These are phyloP conservation scores for Octodonta nipae DNA, from an alignment of 2,888 invertebrate genomes.

Conservation along the genomic window DNA sequence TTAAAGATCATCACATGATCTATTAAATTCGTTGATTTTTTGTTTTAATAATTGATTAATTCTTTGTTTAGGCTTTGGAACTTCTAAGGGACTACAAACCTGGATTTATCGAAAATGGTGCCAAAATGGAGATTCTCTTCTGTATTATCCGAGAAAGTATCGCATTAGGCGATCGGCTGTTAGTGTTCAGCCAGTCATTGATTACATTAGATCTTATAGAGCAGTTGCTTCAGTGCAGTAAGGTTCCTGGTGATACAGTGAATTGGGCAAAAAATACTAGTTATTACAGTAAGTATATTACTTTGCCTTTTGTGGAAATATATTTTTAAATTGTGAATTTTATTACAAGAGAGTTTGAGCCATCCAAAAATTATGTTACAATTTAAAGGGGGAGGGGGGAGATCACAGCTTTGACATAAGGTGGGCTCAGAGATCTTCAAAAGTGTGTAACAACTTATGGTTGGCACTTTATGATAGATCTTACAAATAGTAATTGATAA, in stretches of 20 bases:
- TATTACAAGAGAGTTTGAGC: no score
- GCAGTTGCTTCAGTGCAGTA: conserved; percentile 69
- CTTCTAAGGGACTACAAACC: conserved; percentile 73
- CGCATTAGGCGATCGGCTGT: conserved; percentile 71
- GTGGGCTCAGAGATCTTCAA: no score
- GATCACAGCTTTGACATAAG: no score
- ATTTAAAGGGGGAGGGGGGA: no score
- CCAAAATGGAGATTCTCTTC: conserved; percentile 89
- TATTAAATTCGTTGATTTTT: background rate
- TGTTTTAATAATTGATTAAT: conserved; percentile 6
- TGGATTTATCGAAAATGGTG: conserved; percentile 82
- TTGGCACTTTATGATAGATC: no score
- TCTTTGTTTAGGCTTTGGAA: conserved; percentile 50
- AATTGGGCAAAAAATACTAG: conserved; percentile 76
- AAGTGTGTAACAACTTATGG: no score
- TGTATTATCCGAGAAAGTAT: conserved; percentile 82
- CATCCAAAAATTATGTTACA: no score
- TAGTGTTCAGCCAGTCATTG: conserved; percentile 92
- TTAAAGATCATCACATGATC: background rate
- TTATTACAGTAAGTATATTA: conserved; percentile 62
- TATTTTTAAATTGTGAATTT: no score
- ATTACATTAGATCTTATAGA: conserved; percentile 91
- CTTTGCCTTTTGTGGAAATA: no score
- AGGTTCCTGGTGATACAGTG: conserved; percentile 53
- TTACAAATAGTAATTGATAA: no score